These are phyloP conservation scores for Orchesella cincta DNA, from an alignment of 1,140 invertebrate genomes.

Conservation along the genomic window DNA sequence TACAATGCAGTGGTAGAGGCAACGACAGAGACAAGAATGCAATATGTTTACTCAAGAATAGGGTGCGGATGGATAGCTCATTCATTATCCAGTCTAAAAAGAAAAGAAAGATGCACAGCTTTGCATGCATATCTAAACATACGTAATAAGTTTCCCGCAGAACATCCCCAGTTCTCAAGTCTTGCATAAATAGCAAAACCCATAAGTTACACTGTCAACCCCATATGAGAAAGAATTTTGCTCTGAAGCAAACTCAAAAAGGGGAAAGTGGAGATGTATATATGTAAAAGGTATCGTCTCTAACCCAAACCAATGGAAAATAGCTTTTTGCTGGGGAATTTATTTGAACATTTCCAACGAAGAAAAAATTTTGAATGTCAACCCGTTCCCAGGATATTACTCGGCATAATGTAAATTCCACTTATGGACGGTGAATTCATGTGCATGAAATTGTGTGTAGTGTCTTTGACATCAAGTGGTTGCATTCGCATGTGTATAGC, in stretches of 20 bases:
- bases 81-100: slow-evolving; percentile 17
- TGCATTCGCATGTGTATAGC: background rate
- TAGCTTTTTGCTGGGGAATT: slow-evolving; percentile 16
- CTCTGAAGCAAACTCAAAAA: background rate
- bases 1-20: slow-evolving; percentile 8
- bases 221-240: slow-evolving; percentile 3
- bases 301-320: background rate
- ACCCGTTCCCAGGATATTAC: slow-evolving; percentile 1
- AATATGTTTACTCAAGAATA: slow-evolving; percentile 22
- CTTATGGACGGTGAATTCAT: slow-evolving; percentile 6
- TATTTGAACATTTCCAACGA: background rate
- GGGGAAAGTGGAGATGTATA: background rate
- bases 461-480: background rate
- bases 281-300: background rate
- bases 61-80: slow-evolving; percentile 18
- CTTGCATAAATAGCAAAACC: background rate
- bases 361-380: slow-evolving; percentile 3
- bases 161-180: slow-evolving; percentile 15
- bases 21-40: background rate
- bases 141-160: slow-evolving; percentile 23
- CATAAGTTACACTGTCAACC: slow-evolving; percentile 17
- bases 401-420: slow-evolving; percentile 4
- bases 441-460: background rate
- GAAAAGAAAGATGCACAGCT: slow-evolving; percentile 17
- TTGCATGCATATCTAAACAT: slow-evolving; percentile 6